A percentile compares a stretch with the other conserved stretches of the same genome.
These are phyloP conservation scores for Cromileptes altivelis DNA, from an alignment of 2,113 vertebrate species.

Conservation along the genomic window DNA sequence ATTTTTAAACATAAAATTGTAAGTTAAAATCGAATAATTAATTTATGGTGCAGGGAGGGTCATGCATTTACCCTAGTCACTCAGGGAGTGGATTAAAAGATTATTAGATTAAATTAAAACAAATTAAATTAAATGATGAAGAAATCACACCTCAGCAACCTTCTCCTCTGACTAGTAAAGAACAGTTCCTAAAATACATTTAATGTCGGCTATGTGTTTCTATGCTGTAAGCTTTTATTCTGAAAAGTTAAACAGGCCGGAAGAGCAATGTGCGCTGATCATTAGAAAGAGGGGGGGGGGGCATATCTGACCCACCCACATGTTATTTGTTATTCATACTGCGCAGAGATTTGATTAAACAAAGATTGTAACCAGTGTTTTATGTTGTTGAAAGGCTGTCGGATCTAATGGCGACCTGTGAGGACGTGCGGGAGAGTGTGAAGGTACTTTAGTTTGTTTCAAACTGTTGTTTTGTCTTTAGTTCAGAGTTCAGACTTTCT, in stretches of 20 bases:
- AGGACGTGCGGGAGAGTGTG: constrained; percentile 63
- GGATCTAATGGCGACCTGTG: constrained; percentile 30
- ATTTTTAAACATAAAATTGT: too few relatives aligned
- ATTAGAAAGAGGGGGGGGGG: too few relatives aligned
- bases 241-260: constrained; percentile 20
- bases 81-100: too few relatives aligned
- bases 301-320: background rate
- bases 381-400: background rate
- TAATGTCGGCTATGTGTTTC: background rate
- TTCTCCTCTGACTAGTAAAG: too few relatives aligned
- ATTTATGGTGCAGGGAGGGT: too few relatives aligned
- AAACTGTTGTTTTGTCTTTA: background rate
- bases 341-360: background rate
- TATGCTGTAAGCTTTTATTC: constrained; percentile 3
- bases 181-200: too few relatives aligned
- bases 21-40: too few relatives aligned
- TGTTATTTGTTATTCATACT: background rate
- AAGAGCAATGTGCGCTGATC: background rate
- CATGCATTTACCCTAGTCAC: too few relatives aligned
- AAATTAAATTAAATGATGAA: too few relatives aligned
- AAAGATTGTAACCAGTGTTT: background rate
- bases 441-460: constrained; percentile 52
- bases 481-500: background rate
- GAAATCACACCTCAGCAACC: too few relatives aligned
- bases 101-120: too few relatives aligned